A percentile compares a stretch with the other conserved stretches of the same genome.
Conservation (phyloP, 2,113 vertebrate genomes). For the Antechinus stuartii region DNA sequence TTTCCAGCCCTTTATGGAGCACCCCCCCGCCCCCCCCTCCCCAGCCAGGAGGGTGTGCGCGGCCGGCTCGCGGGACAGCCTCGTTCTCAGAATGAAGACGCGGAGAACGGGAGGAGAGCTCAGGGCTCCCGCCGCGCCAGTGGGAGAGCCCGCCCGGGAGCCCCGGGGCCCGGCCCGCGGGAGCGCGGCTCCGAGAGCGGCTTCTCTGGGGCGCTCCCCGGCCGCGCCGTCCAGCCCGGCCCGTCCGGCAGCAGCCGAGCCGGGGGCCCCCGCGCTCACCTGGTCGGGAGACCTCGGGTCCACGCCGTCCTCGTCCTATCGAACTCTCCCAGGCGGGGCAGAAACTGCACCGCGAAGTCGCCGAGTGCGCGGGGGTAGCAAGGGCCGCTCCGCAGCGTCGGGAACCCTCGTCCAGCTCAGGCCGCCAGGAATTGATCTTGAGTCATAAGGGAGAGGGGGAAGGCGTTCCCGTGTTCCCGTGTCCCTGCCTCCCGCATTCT, state of each 20-base stretch:
- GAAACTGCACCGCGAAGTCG: background rate
- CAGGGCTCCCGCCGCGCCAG: too few species aligned
- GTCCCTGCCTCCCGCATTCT: background rate
- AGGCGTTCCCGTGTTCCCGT: background rate
- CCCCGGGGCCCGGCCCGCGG: too few species aligned
- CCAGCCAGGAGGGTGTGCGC: too few species aligned
- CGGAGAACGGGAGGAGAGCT: too few species aligned
- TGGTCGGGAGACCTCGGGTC: background rate
- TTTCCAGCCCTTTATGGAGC: background rate
- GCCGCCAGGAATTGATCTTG: slow-evolving; percentile 2
- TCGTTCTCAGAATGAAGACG: background rate
- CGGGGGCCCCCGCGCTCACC: background rate
- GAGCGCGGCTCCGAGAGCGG: background rate
- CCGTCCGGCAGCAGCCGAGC: too few species aligned
- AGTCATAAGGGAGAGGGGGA: background rate
- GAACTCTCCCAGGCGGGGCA: background rate
- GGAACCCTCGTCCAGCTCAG: background rate
- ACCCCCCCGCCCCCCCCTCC: too few species aligned
- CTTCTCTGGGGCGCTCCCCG: background rate
- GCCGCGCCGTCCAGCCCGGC: background rate
- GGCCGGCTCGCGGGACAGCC: background rate
- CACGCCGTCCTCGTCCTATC: background rate
- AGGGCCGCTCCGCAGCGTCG: background rate
- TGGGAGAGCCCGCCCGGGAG: too few species aligned
- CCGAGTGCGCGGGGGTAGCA: background rate